Evolutionary conservation across 2,888 invertebrate genomes (phyloP).

Genomic region (Liopterus haemorrhoidalis): DNA sequence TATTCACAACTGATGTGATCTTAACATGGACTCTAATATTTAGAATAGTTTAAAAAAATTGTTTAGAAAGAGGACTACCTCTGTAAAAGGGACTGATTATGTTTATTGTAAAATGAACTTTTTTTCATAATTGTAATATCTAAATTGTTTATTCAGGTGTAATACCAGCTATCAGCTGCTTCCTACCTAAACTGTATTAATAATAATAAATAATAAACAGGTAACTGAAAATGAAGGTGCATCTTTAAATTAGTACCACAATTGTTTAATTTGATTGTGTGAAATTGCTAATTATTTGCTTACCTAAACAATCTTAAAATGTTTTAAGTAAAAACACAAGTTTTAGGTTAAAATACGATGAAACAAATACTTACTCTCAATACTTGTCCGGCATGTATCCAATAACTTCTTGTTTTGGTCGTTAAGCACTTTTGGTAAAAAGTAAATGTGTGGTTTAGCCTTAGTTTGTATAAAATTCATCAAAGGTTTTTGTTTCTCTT

Average conservation of each 20-base stretch:
- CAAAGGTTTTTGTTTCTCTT: slow-evolving; percentile 67
- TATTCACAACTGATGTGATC: no score
- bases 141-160: no score
- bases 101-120: no score
- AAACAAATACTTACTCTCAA: slow-evolving; percentile 54
- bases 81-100: no score
- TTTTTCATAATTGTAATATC: no score
- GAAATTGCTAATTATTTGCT: not conserved
- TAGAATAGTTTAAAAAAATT: no score
- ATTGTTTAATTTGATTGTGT: slow-evolving; percentile 43
- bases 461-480: slow-evolving; percentile 82
- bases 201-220: slow-evolving; percentile 45
- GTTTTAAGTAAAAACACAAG: no score
- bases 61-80: no score
- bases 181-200: no score
- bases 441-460: slow-evolving; percentile 80
- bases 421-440: slow-evolving; percentile 74
- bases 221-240: slow-evolving; percentile 6
- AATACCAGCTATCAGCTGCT: no score
- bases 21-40: no score
- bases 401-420: slow-evolving; percentile 63
- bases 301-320: no score
- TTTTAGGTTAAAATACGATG: slow-evolving; percentile 12
- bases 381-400: slow-evolving; percentile 55
- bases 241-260: slow-evolving; percentile 38